Percentiles rank a stretch among this genome's conserved stretches.
These are phyloP conservation scores for Drosophila quinaria DNA, from an alignment of 2,888 invertebrate species.

Conservation along the genomic window DNA sequence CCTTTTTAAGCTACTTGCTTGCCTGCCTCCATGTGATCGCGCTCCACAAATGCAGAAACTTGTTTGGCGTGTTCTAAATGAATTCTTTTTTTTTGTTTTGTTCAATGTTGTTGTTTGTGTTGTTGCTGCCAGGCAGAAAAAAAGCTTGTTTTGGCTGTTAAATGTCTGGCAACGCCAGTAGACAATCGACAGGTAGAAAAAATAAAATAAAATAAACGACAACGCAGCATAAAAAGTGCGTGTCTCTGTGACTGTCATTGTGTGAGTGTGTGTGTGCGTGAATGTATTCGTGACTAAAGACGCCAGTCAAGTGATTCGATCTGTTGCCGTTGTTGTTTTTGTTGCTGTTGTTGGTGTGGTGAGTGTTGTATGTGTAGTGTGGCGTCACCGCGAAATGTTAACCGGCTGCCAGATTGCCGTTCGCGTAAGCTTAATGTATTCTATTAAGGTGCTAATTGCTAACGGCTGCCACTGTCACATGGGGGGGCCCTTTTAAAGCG, in stretches of 20 bases:
- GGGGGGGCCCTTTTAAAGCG: conserved; percentile 23
- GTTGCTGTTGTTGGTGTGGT: background rate
- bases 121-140: conserved; percentile 28
- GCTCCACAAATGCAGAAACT: conserved; percentile 66
- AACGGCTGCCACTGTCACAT: conserved; percentile 48
- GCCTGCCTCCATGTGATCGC: conserved; percentile 24
- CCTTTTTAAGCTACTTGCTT: conserved; percentile 67
- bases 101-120: conserved; percentile 40
- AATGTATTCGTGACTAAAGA: conserved; percentile 23
- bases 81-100: conserved; percentile 55
- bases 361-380: conserved; percentile 26
- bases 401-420: conserved; percentile 49
- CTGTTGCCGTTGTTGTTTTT: conserved; percentile 21
- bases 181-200: conserved; percentile 73
- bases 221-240: conserved; percentile 60
- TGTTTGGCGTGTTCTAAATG: conserved; percentile 78
- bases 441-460: conserved; percentile 79
- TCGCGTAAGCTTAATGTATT: conserved; percentile 67
- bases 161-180: conserved; percentile 62
- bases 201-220: conserved; percentile 32
- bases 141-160: conserved; percentile 73
- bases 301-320: conserved; percentile 56
- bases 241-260: conserved; percentile 27
- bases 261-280: conserved; percentile 17
- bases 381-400: conserved; percentile 65